Percentiles rank a stretch among this genome's conserved stretches.
These are phyloP conservation scores for Penaeus japonicus DNA, from an alignment of 1,140 invertebrate species.

Conservation along the genomic window DNA sequence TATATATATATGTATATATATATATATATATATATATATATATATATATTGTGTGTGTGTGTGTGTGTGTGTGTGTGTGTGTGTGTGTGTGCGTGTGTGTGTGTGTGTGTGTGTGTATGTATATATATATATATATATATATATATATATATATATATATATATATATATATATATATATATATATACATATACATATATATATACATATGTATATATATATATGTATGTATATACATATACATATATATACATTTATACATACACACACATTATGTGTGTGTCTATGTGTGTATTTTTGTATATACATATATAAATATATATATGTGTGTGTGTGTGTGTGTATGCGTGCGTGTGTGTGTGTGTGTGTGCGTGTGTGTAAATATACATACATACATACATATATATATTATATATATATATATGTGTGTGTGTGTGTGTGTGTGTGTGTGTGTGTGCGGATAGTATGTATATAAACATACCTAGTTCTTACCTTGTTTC, in stretches of 20 bases:
- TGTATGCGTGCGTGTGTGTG: not conserved
- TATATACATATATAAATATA: not conserved
- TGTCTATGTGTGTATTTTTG: not conserved
- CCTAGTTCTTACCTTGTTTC: too few relatives aligned
- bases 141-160: slow-evolving; percentile 13
- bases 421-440: not conserved
- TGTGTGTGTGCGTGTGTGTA: too few relatives aligned
- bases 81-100: not conserved
- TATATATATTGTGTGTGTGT: not conserved
- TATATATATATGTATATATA: too few relatives aligned
- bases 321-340: not conserved
- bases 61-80: not conserved
- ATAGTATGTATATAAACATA: slow-evolving; percentile 19
- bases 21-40: too few relatives aligned
- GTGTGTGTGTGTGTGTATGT: not conserved
- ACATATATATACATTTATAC: not conserved
- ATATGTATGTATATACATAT: not conserved
- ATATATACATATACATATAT: not conserved
- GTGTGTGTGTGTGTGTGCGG: not conserved
- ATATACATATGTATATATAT: not conserved
- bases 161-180: slow-evolving; percentile 13
- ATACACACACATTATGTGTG: not conserved
- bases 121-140: not conserved
- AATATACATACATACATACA: not conserved
- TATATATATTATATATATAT: not conserved